These are phyloP conservation scores for Diarsia rubi DNA, from an alignment of 2,888 invertebrate genomes.

Conservation along the genomic window DNA sequence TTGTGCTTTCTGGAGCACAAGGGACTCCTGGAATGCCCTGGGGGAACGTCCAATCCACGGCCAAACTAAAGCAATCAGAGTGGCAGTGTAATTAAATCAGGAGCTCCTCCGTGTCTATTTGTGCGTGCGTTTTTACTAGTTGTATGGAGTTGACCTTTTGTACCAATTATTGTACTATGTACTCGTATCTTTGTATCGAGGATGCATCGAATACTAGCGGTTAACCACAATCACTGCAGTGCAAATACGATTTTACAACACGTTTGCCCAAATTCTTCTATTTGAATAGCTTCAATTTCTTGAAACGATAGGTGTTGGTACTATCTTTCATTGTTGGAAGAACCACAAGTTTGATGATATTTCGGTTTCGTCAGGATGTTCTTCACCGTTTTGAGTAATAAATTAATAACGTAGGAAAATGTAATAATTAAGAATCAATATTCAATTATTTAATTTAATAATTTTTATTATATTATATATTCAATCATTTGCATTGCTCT, in stretches of 20 bases:
- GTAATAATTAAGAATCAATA: too few relatives aligned
- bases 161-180: background rate
- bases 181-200: slow-evolving; percentile 12
- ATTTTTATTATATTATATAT: too few relatives aligned
- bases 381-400: background rate
- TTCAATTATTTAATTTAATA: too few relatives aligned
- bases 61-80: too few relatives aligned
- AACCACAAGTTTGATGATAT: slow-evolving; percentile 1
- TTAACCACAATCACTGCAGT: slow-evolving; percentile 26
- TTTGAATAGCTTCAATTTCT: background rate
- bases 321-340: background rate
- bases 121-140: background rate
- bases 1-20: too few relatives aligned
- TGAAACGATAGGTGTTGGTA: background rate
- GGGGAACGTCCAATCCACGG: too few relatives aligned
- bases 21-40: too few relatives aligned
- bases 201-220: slow-evolving; percentile 14
- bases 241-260: slow-evolving; percentile 14
- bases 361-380: background rate
- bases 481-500: too few relatives aligned
- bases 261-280: background rate
- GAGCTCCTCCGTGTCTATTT: background rate
- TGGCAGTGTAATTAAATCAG: too few relatives aligned
- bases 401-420: too few relatives aligned
- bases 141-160: background rate